Evolutionary conservation across 2,888 invertebrate species (phyloP).

Genomic region (Dynastes grantii): DNA sequence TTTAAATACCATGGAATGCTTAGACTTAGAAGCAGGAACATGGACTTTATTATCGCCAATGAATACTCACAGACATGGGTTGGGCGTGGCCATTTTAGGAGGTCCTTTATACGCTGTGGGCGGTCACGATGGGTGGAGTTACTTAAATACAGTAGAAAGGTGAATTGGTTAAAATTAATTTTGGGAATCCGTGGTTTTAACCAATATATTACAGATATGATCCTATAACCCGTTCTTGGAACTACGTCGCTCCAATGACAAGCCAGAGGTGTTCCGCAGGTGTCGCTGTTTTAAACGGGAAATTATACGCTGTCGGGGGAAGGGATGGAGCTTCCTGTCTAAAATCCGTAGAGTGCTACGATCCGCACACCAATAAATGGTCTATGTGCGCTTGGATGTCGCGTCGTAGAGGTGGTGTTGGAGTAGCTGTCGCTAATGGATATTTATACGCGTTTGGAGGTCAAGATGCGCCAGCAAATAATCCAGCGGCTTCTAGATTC

Average conservation of each 20-base stretch:
- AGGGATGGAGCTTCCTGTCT: constrained; percentile 94
- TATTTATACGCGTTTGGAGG: constrained; percentile 94
- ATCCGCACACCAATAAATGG: constrained; percentile 86
- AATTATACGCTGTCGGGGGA: constrained; percentile 93
- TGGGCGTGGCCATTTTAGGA: constrained; percentile 85
- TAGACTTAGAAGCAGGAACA: constrained; percentile 84
- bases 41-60: constrained; percentile 90
- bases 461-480: constrained; percentile 93
- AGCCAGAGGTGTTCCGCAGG: constrained; percentile 93
- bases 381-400: constrained; percentile 90
- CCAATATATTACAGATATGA: constrained; percentile 79
- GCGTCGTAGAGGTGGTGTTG: constrained; percentile 89
- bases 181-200: no score
- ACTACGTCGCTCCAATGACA: constrained; percentile 91
- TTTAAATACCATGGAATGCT: constrained; percentile 92
- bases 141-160: constrained; percentile 92
- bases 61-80: constrained; percentile 90
- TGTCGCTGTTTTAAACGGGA: constrained; percentile 87
- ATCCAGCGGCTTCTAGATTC: constrained; percentile 86
- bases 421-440: constrained; percentile 90
- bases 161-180: constrained; percentile 55
- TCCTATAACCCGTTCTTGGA: constrained; percentile 90
- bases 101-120: constrained; percentile 95
- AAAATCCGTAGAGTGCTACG: constrained; percentile 88
- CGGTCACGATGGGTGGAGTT: constrained; percentile 97